Evolutionary conservation across 2,113 vertebrate species (phyloP).

Genomic region (rabbit (Oryctolagus cuniculus)): DNA sequence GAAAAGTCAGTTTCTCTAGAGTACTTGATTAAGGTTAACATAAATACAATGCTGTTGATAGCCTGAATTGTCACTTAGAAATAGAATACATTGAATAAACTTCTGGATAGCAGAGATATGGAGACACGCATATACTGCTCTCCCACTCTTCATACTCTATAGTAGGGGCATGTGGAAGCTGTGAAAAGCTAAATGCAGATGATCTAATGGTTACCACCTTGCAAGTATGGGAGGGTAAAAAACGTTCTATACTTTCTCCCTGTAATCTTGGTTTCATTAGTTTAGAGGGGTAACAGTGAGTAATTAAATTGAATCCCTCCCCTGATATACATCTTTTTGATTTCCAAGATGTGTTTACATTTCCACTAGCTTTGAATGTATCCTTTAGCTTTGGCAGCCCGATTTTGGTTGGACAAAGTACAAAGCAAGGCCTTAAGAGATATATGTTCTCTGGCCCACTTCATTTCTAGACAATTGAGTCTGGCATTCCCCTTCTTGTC

Average conservation of each 20-base stretch:
- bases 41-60: neutral
- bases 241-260: neutral
- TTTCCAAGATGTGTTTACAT: neutral
- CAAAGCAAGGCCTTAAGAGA: neutral
- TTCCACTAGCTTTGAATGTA: neutral
- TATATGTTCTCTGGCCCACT: neutral
- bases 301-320: neutral
- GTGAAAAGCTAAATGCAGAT: neutral
- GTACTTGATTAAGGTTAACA: constrained; percentile 41
- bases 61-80: neutral
- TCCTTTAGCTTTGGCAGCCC: neutral
- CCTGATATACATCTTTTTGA: neutral
- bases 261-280: neutral
- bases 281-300: neutral
- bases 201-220: neutral
- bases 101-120: neutral
- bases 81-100: neutral
- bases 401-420: neutral
- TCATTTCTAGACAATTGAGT: neutral
- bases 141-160: neutral
- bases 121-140: neutral
- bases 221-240: neutral
- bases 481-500: neutral
- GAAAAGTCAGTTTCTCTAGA: constrained; percentile 45
- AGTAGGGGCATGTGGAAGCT: neutral